Percentiles rank a stretch among this genome's conserved stretches.
These are phyloP conservation scores for Neuroterus valhalla DNA, from an alignment of 1,140 invertebrate species.

Conservation along the genomic window DNA sequence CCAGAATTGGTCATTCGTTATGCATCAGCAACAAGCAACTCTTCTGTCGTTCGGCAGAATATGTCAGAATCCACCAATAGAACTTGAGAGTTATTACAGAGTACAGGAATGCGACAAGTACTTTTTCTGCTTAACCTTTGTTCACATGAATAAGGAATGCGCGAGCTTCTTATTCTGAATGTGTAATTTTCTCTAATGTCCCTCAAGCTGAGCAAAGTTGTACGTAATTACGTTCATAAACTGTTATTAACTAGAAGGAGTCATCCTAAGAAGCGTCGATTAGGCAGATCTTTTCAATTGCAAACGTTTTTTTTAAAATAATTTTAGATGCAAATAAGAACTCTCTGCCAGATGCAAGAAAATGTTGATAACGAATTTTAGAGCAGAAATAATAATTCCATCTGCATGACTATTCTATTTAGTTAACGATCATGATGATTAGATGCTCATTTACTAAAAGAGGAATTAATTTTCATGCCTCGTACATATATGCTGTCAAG, in stretches of 20 bases:
- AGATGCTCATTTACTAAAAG: neutral
- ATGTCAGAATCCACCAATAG: neutral
- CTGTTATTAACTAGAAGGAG: neutral
- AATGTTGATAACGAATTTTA: too few relatives aligned
- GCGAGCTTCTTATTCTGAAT: slow-evolving; percentile 1
- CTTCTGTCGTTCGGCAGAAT: slow-evolving; percentile 9
- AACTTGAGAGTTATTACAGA: slow-evolving; percentile 9
- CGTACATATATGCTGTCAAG: neutral
- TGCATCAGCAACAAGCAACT: slow-evolving; percentile 15
- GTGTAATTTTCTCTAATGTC: neutral
- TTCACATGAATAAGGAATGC: slow-evolving; percentile 13
- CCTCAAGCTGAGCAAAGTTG: neutral
- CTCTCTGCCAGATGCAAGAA: too few relatives aligned
- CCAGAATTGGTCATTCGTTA: neutral
- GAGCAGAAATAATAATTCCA: too few relatives aligned
- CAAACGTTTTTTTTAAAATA: neutral
- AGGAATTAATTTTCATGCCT: slow-evolving; percentile 3
- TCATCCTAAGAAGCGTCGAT: neutral
- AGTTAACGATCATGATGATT: neutral
- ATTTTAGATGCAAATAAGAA: neutral
- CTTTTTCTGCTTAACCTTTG: slow-evolving; percentile 20
- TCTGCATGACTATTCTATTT: neutral
- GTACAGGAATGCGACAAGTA: slow-evolving; percentile 7
- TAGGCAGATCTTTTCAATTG: neutral
- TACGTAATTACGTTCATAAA: slow-evolving; percentile 10